Base-by-base conservation (phyloP, 1,140 invertebrate genomes). In the Meloidogyne floridensis region DNA sequence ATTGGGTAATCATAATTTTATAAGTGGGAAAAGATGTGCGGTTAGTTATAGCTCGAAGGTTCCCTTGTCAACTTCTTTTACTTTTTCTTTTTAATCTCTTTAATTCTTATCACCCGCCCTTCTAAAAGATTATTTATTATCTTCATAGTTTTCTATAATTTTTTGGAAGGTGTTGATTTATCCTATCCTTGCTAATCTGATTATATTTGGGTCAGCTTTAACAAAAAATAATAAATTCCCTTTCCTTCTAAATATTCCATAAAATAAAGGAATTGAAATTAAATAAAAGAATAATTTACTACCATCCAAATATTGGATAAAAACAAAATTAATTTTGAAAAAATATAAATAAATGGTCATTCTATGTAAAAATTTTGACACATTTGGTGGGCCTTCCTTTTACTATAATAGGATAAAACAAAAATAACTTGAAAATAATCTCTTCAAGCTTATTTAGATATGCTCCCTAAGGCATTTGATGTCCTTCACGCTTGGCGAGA, bases 401-500 rank as follows among this genome's bases (percentile, higher is more conserved):
- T 65, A n/a, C n/a, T n/a, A n/a, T n/a, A 65, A 65, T n/a, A n/a
- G 10, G 11, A 11, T 11, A 54, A 32, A 32, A 65, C 59, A 65
- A 65, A 65, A 65, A 65, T 65, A 65, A 47, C 15, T n/a, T 65
- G 15, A 59, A 65, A 65, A 65, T 65, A 65, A 65, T 65, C 10
- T 65, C 10, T 18, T 65, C n/a, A 65, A 65, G n/a, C 59, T 4
- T 65, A n/a, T 65, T 65, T 65, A 65, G 59, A n/a, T 47, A 47
- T 65, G 59, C 59, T 65, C 59, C 59, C 59, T 65, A 18, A 65
- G 59, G 59, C 59, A 65, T 65, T 65, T 65, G 59, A n/a, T 65
- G 59, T 65, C 59, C 59, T 65, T 65, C 59, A 65, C 59, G 59
- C 59, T n/a, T 65, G 59, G n/a, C 15, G 7, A 65, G 15, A 15